Evolutionary conservation across 2,113 vertebrate genomes (phyloP), one percentile per base, ranked within the genome.

Genomic region (Larimichthys crocea): DNA sequence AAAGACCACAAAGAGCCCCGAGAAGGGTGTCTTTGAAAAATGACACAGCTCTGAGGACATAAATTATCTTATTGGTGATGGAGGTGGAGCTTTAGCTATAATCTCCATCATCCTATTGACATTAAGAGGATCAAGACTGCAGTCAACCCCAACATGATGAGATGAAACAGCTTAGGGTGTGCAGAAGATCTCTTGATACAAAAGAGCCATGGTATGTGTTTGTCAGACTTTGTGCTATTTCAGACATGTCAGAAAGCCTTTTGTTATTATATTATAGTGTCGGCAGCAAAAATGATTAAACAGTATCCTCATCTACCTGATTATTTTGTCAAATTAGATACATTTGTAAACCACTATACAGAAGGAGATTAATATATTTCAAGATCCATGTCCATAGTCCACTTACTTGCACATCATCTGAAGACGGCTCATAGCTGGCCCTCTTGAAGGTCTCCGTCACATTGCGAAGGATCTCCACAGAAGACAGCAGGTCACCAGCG

Each of bases 361-460:
- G 19, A 1, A 20, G 31, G 17, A 73, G 49, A 46, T 67, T 2
- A 70, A 15, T 31, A 40, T 15, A 44, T 42, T 24, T 20, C 7
- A 72, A 72, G 26, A 49, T 56, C 22, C 9, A 16, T n/a, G 12
- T 62, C 17, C n/a, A 14, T 1, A 10, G 11, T 46, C 42, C 22
- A 76, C 94, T 96, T 94, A 99, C 98, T 96, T 99, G 98, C 22
- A 99, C 97, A 1, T 99, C 98, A 85, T 99, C 98, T 16, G 98
- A 99, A 0, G 97, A 97, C 2, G 98, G 98, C 90, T 97, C 97
- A 48, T 99, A 99, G 91, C 96, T 99, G 87, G 98, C 98, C 88
- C 98, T 96, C 92, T 97, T 99, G 93, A 99, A 99, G 0, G 98
- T 99, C 88, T 99, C 97, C 0, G 98, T 99, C 88, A 99, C 98